Base-by-base conservation (phyloP, 2,888 invertebrate species). In the Chorisops tibialis region DNA sequence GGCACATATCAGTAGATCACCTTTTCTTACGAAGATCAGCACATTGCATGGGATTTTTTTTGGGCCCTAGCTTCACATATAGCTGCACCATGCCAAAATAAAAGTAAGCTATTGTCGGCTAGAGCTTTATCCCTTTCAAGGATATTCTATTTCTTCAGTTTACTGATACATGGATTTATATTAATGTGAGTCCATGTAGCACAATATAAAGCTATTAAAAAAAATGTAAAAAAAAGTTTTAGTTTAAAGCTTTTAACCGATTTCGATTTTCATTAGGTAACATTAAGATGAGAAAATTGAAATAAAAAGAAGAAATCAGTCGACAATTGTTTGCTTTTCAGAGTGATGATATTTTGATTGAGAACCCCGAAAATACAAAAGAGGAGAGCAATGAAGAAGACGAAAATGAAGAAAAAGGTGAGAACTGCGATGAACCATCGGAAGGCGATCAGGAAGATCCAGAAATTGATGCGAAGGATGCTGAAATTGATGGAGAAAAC, bases 301-400 rank as follows among this genome's bases (percentile, higher is more conserved):
- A 41, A 41, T n/a, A 16, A 45, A 56, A 56, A 56, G 56, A 47
- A 45, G 16, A 72, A 75, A 76, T 77, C 75, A 76, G 77, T 77
- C 77, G 78, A 75, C 77, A 77, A 78, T 77, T 78, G 75, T 77
- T 78, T 78, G 75, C 78, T 77, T 65, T 78, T 71, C 77, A 78
- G 77, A 77, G 74, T 71, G 73, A 72, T 73, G 69, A 73, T 71
- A 70, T 70, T 72, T 67, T 75, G 71, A 74, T 67, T 71, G 72
- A 67, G 9, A 66, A 67, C 50, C 19, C 45, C 12, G 7, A 58
- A 30, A 39, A n/a, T 43, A 45, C 19, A 45, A 19, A 18, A 45
- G 2, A 59, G 14, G 59, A 60, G 37, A 35, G 18, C 22, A 21
- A 14, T n/a, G 22, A 45, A 14, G 47, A 58, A 14, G 45, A 54